Base-by-base conservation (phyloP, 1,140 invertebrate species). In the Episyrphus balteatus region DNA sequence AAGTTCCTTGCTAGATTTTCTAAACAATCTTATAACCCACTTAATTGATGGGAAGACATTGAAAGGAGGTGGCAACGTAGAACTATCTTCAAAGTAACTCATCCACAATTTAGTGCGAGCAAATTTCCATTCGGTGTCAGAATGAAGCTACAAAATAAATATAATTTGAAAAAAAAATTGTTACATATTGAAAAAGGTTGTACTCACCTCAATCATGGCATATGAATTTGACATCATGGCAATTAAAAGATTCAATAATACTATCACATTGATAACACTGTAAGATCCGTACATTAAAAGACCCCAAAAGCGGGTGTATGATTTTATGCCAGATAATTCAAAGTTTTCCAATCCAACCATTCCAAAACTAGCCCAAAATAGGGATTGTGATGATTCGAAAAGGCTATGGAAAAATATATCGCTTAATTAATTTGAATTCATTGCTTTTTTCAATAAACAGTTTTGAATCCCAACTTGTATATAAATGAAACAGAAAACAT, bases 211-310 rank as follows among this genome's bases (percentile, higher is more conserved):
- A 61, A 91, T 91, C 54, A 83, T 75, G 34, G 86, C 79, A 61
- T 87, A 92, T 8, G 87, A 90, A 69, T 88, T 91, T 54, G 84
- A 88, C 85, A 91, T 90, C 87, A 91, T 92, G 48, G 87, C 88
- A 54, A 92, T 91, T 37, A 92, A 78, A 47, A 91, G 77, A 68
- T 92, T 90, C 48, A 90, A 69, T 14, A 92, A 72, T 14, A 92
- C 86, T 57, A 90, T 87, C 49, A 90, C 82, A 56, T 88, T 88
- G 64, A 90, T 89, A 41, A 86, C 83, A 44, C 83, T 84, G 66
- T 86, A 88, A 2, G 82, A 81, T 19, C 84, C 84, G 53, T 86
- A 87, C 82, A 87, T 87, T 44, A 88, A 70, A 47, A 88, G 67
- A 21, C 82, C 83, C 84, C 84, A 87, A 62, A 87, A 87, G 45